Conservation (phyloP, 1,140 invertebrate species). For the Galendromus occidentalis region DNA sequence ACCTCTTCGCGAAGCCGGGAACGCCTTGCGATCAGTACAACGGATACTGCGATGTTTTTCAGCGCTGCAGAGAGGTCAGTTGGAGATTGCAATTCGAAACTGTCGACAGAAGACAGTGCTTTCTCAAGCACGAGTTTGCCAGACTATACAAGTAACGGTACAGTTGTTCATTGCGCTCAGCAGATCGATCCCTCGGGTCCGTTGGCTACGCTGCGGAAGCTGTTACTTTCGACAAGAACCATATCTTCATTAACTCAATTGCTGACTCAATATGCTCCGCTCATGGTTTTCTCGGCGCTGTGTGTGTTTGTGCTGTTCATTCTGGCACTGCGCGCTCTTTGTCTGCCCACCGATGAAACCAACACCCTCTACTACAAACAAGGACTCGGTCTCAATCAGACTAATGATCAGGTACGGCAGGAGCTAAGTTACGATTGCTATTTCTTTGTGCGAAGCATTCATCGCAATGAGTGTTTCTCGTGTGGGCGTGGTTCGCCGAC, state of each 20-base stretch:
- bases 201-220: constrained; percentile 63
- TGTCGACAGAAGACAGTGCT: background rate
- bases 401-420: background rate
- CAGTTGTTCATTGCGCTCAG: constrained; percentile 15
- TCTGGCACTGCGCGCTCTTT: background rate
- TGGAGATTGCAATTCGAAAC: background rate
- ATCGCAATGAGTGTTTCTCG: too few species aligned
- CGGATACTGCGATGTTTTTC: constrained; percentile 13
- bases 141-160: background rate
- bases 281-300: constrained; percentile 3
- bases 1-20: constrained; percentile 77
- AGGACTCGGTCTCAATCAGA: background rate
- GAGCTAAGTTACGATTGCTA: too few species aligned
- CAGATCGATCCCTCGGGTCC: constrained; percentile 80
- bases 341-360: background rate
- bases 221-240: constrained; percentile 67
- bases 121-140: background rate
- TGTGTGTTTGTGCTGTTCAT: background rate
- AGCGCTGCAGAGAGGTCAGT: constrained; percentile 27
- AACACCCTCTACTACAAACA: constrained; percentile 2
- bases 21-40: constrained; percentile 32
- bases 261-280: constrained; percentile 30
- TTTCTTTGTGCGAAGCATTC: too few species aligned
- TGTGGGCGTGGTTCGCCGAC: too few species aligned
- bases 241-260: constrained; percentile 61